Conservation (phyloP, 2,113 vertebrate genomes). For the Bambusicola thoracicus region DNA sequence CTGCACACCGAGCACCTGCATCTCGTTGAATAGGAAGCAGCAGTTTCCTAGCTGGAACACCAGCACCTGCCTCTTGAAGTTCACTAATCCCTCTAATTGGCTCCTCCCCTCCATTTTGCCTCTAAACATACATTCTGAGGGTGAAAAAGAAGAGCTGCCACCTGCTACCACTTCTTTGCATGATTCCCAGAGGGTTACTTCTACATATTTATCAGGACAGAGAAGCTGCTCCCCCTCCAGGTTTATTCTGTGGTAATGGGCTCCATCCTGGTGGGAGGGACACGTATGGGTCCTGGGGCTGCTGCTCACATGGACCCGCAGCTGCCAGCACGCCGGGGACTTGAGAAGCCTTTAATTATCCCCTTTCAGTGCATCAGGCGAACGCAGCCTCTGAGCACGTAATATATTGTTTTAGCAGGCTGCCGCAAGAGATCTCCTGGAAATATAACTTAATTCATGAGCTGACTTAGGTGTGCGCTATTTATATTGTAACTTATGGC, state of each 20-base stretch:
- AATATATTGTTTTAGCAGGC: background rate
- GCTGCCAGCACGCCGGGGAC: background rate
- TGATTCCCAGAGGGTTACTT: conserved; percentile 6
- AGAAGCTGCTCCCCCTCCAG: background rate
- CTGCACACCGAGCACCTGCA: conserved; percentile 2
- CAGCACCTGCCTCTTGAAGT: conserved; percentile 63
- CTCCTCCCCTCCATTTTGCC: conserved; percentile 58
- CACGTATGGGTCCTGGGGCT: background rate
- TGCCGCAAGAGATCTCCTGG: background rate
- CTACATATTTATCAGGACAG: background rate
- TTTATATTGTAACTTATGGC: background rate
- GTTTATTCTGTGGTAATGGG: background rate
- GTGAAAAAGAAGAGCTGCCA: conserved; percentile 50
- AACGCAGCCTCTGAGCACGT: background rate
- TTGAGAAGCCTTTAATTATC: conserved; percentile 45
- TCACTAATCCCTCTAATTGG: conserved; percentile 59
- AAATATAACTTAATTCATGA: conserved; percentile 40
- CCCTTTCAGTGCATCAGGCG: background rate
- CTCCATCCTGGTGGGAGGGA: background rate
- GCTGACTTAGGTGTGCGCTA: conserved; percentile 6
- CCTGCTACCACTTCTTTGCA: conserved; percentile 22
- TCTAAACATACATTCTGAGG: conserved; percentile 51
- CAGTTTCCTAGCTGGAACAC: conserved; percentile 37
- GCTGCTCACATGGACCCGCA: background rate
- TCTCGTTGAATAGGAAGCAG: background rate